phyloP scores from a whole-genome alignment of 2,797 vertebrate species.

The Pempheris klunzingeri region DNA sequence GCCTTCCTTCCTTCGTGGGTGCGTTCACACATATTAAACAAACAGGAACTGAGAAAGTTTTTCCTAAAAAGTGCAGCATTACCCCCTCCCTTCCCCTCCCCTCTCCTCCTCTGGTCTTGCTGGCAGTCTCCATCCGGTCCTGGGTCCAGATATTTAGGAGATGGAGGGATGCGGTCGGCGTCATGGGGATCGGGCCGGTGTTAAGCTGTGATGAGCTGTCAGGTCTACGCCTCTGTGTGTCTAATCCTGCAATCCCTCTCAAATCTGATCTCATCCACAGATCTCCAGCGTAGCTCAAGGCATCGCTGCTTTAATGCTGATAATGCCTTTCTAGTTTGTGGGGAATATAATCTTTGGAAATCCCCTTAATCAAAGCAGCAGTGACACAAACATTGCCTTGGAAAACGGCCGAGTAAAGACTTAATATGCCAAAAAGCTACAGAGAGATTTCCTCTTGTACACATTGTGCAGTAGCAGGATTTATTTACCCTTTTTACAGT shows the following conservation, averaged over 20 bases:
- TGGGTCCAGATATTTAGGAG: constrained; percentile 45
- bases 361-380: constrained; percentile 75
- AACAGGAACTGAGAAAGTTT: not conserved
- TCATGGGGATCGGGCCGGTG: constrained; percentile 58
- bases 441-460: constrained; percentile 2
- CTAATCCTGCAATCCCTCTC: constrained; percentile 75
- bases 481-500: constrained; percentile 31
- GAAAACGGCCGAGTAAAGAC: constrained; percentile 57
- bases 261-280: constrained; percentile 76
- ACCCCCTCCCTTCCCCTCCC: not conserved
- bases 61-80: constrained; percentile 16
- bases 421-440: constrained; percentile 30
- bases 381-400: constrained; percentile 66
- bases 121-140: constrained; percentile 11
- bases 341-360: constrained; percentile 77
- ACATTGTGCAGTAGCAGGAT: constrained; percentile 11
- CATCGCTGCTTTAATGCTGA: constrained; percentile 74
- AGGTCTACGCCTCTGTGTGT: constrained; percentile 70
- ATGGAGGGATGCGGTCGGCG: constrained; percentile 39
- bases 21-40: not conserved
- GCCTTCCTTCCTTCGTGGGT: too few relatives aligned
- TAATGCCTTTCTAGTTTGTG: constrained; percentile 75
- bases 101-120: not conserved
- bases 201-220: constrained; percentile 80
- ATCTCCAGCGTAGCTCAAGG: constrained; percentile 75